phyloP scores from a whole-genome alignment of 2,113 vertebrate genomes.

The Neotragus moschatus region DNA sequence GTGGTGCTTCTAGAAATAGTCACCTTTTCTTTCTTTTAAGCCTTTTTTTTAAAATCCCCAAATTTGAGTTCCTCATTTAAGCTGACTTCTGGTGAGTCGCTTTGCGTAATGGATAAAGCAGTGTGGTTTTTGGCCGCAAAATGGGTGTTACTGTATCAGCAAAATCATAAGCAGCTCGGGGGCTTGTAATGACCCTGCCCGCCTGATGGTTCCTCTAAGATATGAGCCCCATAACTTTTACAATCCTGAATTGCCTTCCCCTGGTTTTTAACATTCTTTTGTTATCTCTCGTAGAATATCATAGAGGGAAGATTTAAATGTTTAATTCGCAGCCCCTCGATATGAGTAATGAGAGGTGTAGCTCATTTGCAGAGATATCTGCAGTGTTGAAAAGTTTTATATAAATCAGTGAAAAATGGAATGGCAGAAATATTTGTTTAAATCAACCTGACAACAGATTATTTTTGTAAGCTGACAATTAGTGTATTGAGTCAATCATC shows the following conservation, averaged over 20 bases:
- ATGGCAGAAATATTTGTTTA: slow-evolving; percentile 28
- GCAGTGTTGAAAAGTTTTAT: slow-evolving; percentile 28
- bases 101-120: slow-evolving; percentile 44
- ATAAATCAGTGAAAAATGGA: slow-evolving; percentile 25
- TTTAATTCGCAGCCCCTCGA: slow-evolving; percentile 56
- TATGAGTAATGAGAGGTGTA: slow-evolving; percentile 15
- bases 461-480: slow-evolving; percentile 6
- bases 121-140: neutral
- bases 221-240: slow-evolving; percentile 31
- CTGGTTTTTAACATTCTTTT: slow-evolving; percentile 42
- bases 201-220: neutral
- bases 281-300: slow-evolving; percentile 45
- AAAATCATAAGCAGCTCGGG: slow-evolving; percentile 30
- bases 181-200: slow-evolving; percentile 12
- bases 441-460: slow-evolving; percentile 9
- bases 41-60: slow-evolving; percentile 13
- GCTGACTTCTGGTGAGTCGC: slow-evolving; percentile 26
- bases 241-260: neutral
- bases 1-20: neutral
- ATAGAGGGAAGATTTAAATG: slow-evolving; percentile 58
- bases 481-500: neutral
- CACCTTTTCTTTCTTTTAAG: slow-evolving; percentile 19
- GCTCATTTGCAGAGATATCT: slow-evolving; percentile 41
- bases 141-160: slow-evolving; percentile 26
- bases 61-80: slow-evolving; percentile 29